phyloP scores from a whole-genome alignment of 2,113 vertebrate genomes.

The Thalassoma bifasciatum region DNA sequence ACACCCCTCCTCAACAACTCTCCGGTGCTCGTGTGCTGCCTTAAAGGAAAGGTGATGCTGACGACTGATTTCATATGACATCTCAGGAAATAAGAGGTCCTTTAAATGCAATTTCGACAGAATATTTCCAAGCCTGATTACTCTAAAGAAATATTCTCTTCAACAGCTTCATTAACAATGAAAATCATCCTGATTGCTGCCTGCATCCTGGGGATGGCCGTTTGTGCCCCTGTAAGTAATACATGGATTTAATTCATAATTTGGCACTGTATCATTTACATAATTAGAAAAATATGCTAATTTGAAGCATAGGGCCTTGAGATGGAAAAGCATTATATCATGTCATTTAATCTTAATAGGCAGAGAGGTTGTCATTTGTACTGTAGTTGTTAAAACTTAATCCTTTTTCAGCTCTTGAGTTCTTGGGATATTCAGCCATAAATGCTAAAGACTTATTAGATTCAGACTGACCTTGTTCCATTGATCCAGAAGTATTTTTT shows the following conservation, averaged over 20 bases:
- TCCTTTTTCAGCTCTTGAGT: neutral
- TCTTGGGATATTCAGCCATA: neutral
- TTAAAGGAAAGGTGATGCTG: slow-evolving; percentile 57
- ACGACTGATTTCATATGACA: neutral
- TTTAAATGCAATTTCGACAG: neutral
- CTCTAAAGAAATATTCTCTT: slow-evolving; percentile 15
- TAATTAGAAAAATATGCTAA: neutral
- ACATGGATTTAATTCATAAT: neutral
- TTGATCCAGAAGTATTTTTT: slow-evolving; percentile 7
- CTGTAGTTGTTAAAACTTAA: neutral
- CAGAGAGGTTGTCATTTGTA: neutral
- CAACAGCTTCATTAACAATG: slow-evolving; percentile 66
- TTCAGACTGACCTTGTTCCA: neutral
- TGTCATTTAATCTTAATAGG: neutral
- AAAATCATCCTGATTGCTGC: slow-evolving; percentile 62
- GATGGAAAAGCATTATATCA: neutral
- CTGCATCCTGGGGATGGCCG: slow-evolving; percentile 66
- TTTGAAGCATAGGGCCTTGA: neutral
- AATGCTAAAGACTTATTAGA: neutral
- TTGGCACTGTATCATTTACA: neutral
- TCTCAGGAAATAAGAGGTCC: neutral
- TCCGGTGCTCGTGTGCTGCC: slow-evolving; percentile 21
- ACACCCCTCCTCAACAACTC: slow-evolving; percentile 35
- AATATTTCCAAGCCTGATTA: slow-evolving; percentile 1
- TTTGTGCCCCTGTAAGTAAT: slow-evolving; percentile 71